Evolutionary conservation across 2,113 vertebrate species (phyloP).

Genomic region (Campylorhamphus procurvoides): DNA sequence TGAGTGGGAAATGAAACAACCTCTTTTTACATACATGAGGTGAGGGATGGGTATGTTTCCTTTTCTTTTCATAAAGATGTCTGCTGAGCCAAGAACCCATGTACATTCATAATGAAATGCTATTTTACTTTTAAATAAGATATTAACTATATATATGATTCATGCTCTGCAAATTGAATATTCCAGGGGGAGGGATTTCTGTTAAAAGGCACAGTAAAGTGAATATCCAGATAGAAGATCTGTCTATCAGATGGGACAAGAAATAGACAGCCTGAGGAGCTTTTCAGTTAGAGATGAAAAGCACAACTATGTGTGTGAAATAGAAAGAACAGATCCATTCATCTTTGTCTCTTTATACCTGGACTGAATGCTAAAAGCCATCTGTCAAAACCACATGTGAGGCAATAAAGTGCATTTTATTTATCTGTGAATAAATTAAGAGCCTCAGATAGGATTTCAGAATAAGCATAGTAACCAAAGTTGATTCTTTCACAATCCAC

Average conservation of each 20-base stretch:
- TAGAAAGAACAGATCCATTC: constrained; percentile 66
- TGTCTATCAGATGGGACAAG: not conserved
- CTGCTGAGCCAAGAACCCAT: not conserved
- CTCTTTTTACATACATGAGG: not conserved
- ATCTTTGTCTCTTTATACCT: constrained; percentile 73
- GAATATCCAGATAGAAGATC: not conserved
- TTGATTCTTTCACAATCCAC: constrained; percentile 21
- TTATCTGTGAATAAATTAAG: constrained; percentile 73
- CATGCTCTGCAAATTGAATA: constrained; percentile 2
- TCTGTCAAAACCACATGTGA: constrained; percentile 68
- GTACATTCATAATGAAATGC: constrained; percentile 3
- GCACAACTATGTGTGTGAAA: constrained; percentile 42
- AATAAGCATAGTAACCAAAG: not conserved
- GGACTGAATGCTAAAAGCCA: constrained; percentile 61
- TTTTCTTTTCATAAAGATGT: not conserved
- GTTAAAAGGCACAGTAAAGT: constrained; percentile 24
- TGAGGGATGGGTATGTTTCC: not conserved
- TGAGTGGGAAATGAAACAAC: not conserved
- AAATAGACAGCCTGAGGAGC: constrained; percentile 34
- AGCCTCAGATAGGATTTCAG: constrained; percentile 40
- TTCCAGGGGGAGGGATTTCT: not conserved
- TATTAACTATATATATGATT: constrained; percentile 5
- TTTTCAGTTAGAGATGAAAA: constrained; percentile 69
- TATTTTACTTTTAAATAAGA: constrained; percentile 35
- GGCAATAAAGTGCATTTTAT: constrained; percentile 67